Base-by-base conservation (phyloP, 2,797 vertebrate species). In the Streptopelia turtur region DNA sequence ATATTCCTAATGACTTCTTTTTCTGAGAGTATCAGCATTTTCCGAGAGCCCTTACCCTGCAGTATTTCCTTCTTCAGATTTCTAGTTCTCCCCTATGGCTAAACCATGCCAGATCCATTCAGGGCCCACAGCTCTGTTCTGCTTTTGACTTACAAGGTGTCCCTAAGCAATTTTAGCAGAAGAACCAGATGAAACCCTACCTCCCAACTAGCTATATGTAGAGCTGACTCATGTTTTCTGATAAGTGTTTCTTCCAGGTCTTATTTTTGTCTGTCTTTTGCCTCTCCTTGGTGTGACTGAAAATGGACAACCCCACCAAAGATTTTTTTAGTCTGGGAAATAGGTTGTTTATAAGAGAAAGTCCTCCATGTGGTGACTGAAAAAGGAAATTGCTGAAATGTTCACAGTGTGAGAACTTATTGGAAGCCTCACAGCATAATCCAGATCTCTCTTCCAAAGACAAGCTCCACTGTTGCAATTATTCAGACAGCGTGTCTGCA, bases 391-490 rank as follows among this genome's bases (percentile, higher is more conserved):
- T 91, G 27, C 50, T 64, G 53, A 89, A 93, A 93, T 39, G 24
- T 50, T 90, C 87, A 69, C 63, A 77, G 43, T 72, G 56, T 92
- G 45, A 3, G 1, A 55, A 83, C 41, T 95, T 93, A 50, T 41
- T 22, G 88, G 60, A 95, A 92, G 49, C 12, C 74, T 96, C 79
- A 88, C 47, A 77, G n/a, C 63, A 77, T 66, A 83, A 68, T 63
- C 66, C 77, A 72, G 41, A 83, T 49, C 9, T 55, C n/a, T 63
- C 17, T 96, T 96, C 69, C 61, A 95, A 88, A 89, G 69, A 28
- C 84, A 72, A 87, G 28, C 52, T 95, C 43, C 56, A 57, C 25
- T 70, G 49, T 85, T 65, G 50, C 71, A 95, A 83, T 94, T 97
- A 93, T 65, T 93, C 60, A 92, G 93, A 94, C 17, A 31, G 13